A percentile compares a stretch with the other conserved stretches of the same genome.
Evolutionary conservation across 2,113 vertebrate genomes (phyloP).

Genomic region (Anoura caudifer): DNA sequence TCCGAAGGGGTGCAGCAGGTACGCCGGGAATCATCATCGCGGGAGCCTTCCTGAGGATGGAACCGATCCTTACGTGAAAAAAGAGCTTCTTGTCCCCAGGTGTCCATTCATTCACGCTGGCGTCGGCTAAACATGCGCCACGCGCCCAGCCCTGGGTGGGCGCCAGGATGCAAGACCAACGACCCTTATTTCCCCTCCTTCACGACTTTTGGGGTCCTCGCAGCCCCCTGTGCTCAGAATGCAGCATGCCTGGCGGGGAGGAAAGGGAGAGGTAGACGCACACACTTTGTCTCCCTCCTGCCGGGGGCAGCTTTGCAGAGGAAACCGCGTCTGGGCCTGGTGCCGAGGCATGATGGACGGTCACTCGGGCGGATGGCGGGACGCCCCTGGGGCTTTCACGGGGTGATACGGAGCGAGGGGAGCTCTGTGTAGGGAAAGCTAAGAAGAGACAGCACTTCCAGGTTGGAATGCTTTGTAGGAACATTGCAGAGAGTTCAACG

Average conservation of each 20-base stretch:
- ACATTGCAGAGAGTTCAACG: neutral
- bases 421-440: neutral
- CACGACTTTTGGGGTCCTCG: neutral
- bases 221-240: neutral
- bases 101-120: neutral
- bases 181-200: neutral
- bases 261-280: neutral
- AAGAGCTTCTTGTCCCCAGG: neutral
- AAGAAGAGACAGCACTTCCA: neutral
- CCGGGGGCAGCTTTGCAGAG: neutral
- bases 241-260: neutral
- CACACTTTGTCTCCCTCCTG: neutral
- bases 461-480: neutral
- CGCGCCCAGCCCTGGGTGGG: neutral
- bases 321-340: neutral
- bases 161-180: neutral
- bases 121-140: neutral
- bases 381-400: neutral
- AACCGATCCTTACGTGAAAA: neutral
- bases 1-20: neutral
- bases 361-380: neutral
- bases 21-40: neutral
- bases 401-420: neutral
- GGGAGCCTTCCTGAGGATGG: neutral
- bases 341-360: neutral